Base-by-base conservation (phyloP, 2,797 vertebrate species). In the Aphelocoma californica region DNA sequence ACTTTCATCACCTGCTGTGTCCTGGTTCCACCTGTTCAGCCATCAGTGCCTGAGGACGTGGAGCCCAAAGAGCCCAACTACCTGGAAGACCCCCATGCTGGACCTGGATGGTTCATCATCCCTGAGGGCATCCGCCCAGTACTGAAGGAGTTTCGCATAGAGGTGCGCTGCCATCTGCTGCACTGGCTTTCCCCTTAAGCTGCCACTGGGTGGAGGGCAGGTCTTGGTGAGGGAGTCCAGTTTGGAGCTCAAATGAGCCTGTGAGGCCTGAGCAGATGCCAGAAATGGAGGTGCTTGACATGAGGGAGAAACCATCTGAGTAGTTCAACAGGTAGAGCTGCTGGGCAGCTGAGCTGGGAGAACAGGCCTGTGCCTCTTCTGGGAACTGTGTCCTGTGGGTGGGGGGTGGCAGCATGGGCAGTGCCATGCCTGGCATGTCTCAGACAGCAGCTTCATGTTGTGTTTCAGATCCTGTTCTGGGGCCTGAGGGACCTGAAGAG, bases 391-490 rank as follows among this genome's bases (percentile, higher is more conserved):
- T 45, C 28, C 54, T 65, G 31, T 2, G 12, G 44, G 19, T 51
- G 47, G n/a, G 21, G 28, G 7, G 10, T 51, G 28, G 60, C 45
- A 65, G 45, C 51, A 20, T 10, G 38, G 45, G 14, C 44, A 65
- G 19, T 15, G 28, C 42, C 29, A 4, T 14, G 7, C 57, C 40
- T 77, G 42, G 28, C 21, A 5, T 11, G 9, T 67, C 45, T 48
- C 0, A 0, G 79, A 32, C 36, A 79, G 24, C 4, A 9, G 47
- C 81, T 74, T 91, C 2, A 4, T 67, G 12, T 71, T 78, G 69
- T 92, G 28, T 48, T 85, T 69, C 94, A 99, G 99, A 98, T 99
- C 90, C 97, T 99, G 80, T 99, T 99, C 97, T 99, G 99, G 99
- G 99, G 99, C 57, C 96, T 99, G 54, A 97, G 99, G 54, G 98